A percentile compares a stretch with the other conserved stretches of the same genome.
These are phyloP conservation scores for Amblyraja radiata DNA, from an alignment of 2,797 vertebrate genomes.

Conservation along the genomic window DNA sequence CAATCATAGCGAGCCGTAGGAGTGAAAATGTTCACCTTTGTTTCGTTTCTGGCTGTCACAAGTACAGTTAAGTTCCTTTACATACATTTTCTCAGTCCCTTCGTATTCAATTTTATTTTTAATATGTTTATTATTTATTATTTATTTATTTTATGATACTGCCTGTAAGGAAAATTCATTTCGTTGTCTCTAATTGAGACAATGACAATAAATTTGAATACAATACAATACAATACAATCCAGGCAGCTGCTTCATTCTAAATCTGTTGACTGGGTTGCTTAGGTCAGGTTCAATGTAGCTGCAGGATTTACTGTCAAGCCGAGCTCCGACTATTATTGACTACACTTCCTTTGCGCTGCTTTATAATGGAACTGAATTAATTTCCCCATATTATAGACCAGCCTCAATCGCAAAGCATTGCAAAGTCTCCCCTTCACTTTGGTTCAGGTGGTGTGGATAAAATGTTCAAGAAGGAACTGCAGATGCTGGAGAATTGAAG, in stretches of 20 bases:
- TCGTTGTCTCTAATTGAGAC: no score
- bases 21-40: slow-evolving; percentile 7
- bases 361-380: neutral
- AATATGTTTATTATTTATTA: no score
- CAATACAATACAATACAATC: no score
- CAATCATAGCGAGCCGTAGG: neutral
- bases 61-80: neutral
- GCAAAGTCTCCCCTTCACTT: no score
- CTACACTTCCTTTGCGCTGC: neutral
- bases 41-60: slow-evolving; percentile 24
- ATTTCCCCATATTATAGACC: neutral
- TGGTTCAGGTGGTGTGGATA: no score
- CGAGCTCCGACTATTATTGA: neutral
- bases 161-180: no score
- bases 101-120: no score
- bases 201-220: no score
- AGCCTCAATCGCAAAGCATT: neutral
- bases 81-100: neutral
- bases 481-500: no score
- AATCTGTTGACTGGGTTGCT: neutral
- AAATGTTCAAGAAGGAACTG: no score
- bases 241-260: neutral
- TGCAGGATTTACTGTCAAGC: neutral
- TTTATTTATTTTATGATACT: no score
- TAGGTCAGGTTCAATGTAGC: neutral